phyloP scores from a whole-genome alignment of 2,797 vertebrate genomes.

The Myotis planiceps region DNA sequence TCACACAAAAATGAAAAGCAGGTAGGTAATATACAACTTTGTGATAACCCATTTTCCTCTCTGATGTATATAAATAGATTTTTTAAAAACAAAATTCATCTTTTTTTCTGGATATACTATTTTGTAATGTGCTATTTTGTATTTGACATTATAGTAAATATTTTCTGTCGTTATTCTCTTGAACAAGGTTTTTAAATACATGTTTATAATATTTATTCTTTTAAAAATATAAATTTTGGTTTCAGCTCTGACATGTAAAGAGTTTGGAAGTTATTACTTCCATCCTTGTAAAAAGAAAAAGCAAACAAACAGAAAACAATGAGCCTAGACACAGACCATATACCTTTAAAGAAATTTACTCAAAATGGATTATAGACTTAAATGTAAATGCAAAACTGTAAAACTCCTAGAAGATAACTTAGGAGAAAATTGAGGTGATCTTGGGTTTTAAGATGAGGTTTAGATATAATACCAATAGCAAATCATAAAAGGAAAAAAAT shows the following conservation, averaged over 20 bases:
- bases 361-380: background rate
- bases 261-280: background rate
- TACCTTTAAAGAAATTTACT: background rate
- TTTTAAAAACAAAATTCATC: background rate
- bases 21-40: background rate
- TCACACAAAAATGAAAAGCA: background rate
- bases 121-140: background rate
- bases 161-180: background rate
- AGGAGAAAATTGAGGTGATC: background rate
- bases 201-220: background rate
- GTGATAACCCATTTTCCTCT: background rate
- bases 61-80: background rate
- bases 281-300: background rate
- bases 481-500: background rate
- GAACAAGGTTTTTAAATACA: background rate
- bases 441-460: background rate
- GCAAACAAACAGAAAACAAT: background rate
- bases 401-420: background rate
- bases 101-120: background rate
- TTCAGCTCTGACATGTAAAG: background rate
- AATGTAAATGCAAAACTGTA: background rate
- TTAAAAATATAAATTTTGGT: background rate
- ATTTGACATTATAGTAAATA: background rate
- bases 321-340: background rate
- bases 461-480: background rate